These are phyloP conservation scores for Oryzias curvinotus DNA, from an alignment of 2,113 vertebrate species.

Conservation along the genomic window DNA sequence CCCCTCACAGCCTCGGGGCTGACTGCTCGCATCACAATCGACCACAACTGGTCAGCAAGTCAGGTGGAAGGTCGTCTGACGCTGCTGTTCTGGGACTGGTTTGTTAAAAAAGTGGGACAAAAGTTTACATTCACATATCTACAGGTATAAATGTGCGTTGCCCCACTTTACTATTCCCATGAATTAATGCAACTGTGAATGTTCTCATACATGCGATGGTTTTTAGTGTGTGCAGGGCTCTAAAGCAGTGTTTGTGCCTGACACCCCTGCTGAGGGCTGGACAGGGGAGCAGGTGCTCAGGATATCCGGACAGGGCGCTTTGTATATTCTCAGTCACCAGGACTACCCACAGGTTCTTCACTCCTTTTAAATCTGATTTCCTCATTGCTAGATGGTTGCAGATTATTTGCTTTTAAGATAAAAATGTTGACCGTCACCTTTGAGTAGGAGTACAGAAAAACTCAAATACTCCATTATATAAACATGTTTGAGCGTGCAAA, in stretches of 20 bases:
- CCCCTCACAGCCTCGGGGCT: slow-evolving; percentile 10
- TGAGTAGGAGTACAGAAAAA: no score
- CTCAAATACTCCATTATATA: no score
- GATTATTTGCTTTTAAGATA: background rate
- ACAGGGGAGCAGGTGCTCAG: slow-evolving; percentile 59
- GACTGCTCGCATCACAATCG: slow-evolving; percentile 57
- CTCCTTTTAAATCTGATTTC: background rate
- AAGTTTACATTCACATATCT: slow-evolving; percentile 60
- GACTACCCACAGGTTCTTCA: slow-evolving; percentile 46
- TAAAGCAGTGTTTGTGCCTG: slow-evolving; percentile 54
- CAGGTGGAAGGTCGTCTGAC: slow-evolving; percentile 53
- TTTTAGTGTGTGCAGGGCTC: slow-evolving; percentile 61
- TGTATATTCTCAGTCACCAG: slow-evolving; percentile 60
- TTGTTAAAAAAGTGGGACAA: slow-evolving; percentile 15
- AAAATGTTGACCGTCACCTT: no score
- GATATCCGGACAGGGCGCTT: slow-evolving; percentile 43
- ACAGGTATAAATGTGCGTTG: slow-evolving; percentile 38
- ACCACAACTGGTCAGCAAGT: slow-evolving; percentile 50
- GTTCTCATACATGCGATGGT: background rate
- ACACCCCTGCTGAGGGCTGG: slow-evolving; percentile 58
- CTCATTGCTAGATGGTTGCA: background rate
- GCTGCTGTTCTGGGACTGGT: slow-evolving; percentile 35
- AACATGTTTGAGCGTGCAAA: background rate
- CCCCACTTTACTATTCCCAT: background rate
- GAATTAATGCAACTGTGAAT: no score